phyloP scores from a whole-genome alignment of 2,797 vertebrate species.

The Enteromius argenteus region DNA sequence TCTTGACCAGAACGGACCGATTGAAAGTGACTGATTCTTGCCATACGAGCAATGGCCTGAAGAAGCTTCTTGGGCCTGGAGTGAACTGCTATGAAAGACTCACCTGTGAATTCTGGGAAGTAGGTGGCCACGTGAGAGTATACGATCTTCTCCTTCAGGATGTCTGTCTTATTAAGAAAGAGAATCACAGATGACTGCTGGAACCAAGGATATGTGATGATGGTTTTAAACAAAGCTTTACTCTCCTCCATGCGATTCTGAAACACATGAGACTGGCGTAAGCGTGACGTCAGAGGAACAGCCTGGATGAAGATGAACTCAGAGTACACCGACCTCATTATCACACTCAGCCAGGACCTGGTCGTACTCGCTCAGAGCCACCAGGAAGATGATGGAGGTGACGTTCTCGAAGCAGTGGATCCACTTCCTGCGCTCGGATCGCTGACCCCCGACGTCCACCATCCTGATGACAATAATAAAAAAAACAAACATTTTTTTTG shows the following conservation, averaged over 20 bases:
- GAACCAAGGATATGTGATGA: slow-evolving; percentile 93
- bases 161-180: slow-evolving; percentile 93
- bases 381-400: slow-evolving; percentile 94
- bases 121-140: slow-evolving; percentile 87
- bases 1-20: not conserved
- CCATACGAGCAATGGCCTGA: not conserved
- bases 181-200: slow-evolving; percentile 89
- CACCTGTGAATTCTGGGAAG: slow-evolving; percentile 89
- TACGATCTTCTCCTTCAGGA: slow-evolving; percentile 89
- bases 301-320: not conserved
- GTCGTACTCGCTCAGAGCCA: slow-evolving; percentile 92
- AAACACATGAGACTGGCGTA: not conserved
- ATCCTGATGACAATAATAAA: slow-evolving; percentile 74
- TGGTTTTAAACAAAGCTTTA: slow-evolving; percentile 92
- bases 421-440: slow-evolving; percentile 93
- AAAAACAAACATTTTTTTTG: too few relatives aligned
- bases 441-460: slow-evolving; percentile 93
- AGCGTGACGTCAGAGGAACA: not conserved
- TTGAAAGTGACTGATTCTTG: not conserved
- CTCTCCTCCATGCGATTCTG: slow-evolving; percentile 95
- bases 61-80: not conserved
- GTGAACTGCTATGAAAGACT: slow-evolving; percentile 36
- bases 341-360: slow-evolving; percentile 91
- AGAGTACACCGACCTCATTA: slow-evolving; percentile 78
- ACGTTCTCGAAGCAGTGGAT: slow-evolving; percentile 95